These are phyloP conservation scores for Athene cunicularia DNA, from an alignment of 2,113 vertebrate genomes.

Conservation along the genomic window DNA sequence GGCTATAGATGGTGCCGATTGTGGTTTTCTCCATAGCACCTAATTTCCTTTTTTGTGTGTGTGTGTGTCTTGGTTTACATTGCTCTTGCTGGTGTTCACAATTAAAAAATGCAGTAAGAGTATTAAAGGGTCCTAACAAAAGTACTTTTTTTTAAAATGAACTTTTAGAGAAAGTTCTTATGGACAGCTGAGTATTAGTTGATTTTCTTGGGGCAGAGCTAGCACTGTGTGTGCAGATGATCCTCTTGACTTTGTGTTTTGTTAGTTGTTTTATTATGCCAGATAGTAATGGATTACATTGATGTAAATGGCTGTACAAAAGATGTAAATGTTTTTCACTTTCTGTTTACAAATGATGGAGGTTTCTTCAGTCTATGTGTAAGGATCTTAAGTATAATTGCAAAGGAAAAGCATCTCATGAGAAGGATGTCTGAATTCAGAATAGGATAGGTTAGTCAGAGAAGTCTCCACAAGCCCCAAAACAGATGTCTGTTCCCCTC, in stretches of 20 bases:
- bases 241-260: neutral
- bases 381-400: neutral
- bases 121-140: neutral
- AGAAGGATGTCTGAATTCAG: neutral
- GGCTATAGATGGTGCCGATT: neutral
- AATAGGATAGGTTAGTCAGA: neutral
- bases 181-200: neutral
- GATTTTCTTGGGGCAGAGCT: neutral
- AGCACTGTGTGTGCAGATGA: neutral
- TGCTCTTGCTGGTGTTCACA: neutral
- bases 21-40: neutral
- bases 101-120: neutral
- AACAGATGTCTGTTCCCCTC: neutral
- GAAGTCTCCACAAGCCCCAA: neutral
- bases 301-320: neutral
- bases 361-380: neutral
- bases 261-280: neutral
- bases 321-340: neutral
- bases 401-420: neutral
- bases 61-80: neutral
- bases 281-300: neutral
- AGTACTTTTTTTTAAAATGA: neutral
- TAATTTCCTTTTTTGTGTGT: neutral
- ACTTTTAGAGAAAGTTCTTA: neutral
- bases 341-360: neutral